Evolutionary conservation across 2,888 invertebrate species (phyloP), one percentile per base, ranked within the genome.

Genomic region (Caenorhabditis sp.): DNA sequence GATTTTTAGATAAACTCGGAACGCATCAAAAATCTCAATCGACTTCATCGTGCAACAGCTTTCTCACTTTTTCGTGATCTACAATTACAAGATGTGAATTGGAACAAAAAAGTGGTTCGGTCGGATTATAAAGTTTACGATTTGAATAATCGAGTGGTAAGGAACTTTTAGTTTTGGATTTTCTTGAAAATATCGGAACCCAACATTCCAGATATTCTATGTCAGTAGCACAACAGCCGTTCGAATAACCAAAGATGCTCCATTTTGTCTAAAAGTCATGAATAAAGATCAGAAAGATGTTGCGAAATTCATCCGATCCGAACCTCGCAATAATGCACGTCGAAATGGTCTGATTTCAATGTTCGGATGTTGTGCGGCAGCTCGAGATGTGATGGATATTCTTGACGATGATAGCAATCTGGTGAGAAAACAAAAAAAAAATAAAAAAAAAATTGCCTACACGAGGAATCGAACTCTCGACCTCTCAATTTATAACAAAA

Each of bases 101-200:
- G 51, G 51, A 51, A 6, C 21, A 23, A 51, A 21, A 51, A 55
- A 26, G 55, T 24, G 26, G 55, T 65, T n/a, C 63, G 51, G 62
- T 65, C 67, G 50, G 72, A 72, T 49, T 72, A 68, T 37, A 67
- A 62, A 65, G 72, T 72, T 26, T 72, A 62, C 24, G 72, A 72
- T 62, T 58, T 72, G 55, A 72, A 72, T 55, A 72, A 68, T 43
- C 58, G 72, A 55, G 72, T 72, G 57, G 70, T 70, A 23, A 23
- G 55, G 26, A 49, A n/a, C n/a, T n/a, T n/a, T n/a, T n/a, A n/a
- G n/a, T n/a, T n/a, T n/a, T n/a, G 31, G 31, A 10, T 31, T 31
- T 31, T 31, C 31, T 31, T 31, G 31, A 31, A 31, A 31, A 31
- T 31, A n/a, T n/a, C n/a, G n/a, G n/a, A n/a, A n/a, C n/a, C n/a